A percentile compares a stretch with the other conserved stretches of the same genome.
Conservation (phyloP, 2,888 invertebrate species). For the Terebella lapidaria region DNA sequence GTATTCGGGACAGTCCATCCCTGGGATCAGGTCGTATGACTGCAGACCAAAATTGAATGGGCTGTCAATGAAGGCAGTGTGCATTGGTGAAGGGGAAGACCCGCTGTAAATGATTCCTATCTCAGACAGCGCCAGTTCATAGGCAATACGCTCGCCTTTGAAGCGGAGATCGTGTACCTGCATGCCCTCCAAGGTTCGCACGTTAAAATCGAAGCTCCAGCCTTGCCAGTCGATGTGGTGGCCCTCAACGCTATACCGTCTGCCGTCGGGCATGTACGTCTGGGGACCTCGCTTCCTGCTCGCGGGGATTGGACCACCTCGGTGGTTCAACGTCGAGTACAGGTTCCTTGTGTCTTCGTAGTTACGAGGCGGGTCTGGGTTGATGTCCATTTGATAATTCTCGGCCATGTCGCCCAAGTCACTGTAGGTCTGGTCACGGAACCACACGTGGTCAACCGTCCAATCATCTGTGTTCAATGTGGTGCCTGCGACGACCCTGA, state of each 20-base stretch:
- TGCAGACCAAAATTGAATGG: slow-evolving; percentile 29
- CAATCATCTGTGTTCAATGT: slow-evolving; percentile 26
- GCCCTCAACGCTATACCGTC: slow-evolving; percentile 36
- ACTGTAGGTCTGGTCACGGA: background rate
- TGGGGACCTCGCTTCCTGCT: slow-evolving; percentile 30
- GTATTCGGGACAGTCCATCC: slow-evolving; percentile 40
- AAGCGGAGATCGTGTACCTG: slow-evolving; percentile 23
- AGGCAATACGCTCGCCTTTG: slow-evolving; percentile 36
- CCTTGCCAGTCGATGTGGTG: slow-evolving; percentile 35
- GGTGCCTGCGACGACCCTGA: no score
- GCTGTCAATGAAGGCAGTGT: slow-evolving; percentile 34
- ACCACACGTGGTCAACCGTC: slow-evolving; percentile 15
- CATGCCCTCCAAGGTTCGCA: slow-evolving; percentile 33
- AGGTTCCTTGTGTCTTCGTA: background rate
- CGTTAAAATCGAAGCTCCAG: slow-evolving; percentile 39
- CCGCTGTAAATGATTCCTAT: slow-evolving; percentile 38
- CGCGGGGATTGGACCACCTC: slow-evolving; percentile 3
- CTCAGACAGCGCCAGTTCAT: slow-evolving; percentile 41
- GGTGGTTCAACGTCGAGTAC: background rate
- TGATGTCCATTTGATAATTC: no score
- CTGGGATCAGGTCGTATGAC: slow-evolving; percentile 31
- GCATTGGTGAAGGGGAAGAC: slow-evolving; percentile 24
- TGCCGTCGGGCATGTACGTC: slow-evolving; percentile 36
- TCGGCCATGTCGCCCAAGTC: background rate
- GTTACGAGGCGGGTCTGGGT: background rate